A percentile compares a stretch with the other conserved stretches of the same genome.
phyloP scores from a whole-genome alignment of 2,113 vertebrate genomes.

The Terrapene triunguis region DNA sequence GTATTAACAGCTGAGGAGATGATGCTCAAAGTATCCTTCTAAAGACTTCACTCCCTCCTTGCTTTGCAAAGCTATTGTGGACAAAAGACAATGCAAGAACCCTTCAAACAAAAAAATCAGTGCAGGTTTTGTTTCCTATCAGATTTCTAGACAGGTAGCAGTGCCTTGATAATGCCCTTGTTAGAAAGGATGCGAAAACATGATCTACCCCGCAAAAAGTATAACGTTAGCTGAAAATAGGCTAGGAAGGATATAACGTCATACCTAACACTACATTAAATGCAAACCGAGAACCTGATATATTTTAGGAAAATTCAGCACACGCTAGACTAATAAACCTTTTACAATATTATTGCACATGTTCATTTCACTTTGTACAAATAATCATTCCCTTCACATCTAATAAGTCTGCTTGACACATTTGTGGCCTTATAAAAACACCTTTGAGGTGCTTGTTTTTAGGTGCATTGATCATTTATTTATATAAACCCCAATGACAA shows the following conservation, averaged over 20 bases:
- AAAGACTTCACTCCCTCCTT: not conserved
- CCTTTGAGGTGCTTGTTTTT: constrained; percentile 83
- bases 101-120: not conserved
- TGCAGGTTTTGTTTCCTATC: not conserved
- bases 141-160: constrained; percentile 67
- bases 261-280: constrained; percentile 91
- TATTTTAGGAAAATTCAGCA: constrained; percentile 91
- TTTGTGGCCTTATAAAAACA: constrained; percentile 88
- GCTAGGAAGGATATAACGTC: constrained; percentile 89
- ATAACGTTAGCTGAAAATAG: constrained; percentile 85
- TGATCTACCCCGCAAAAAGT: constrained; percentile 82
- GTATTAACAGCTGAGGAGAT: not conserved
- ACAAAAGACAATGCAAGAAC: accelerated
- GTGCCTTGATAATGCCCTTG: constrained; percentile 76
- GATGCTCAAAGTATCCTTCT: constrained; percentile 4
- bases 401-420: constrained; percentile 90
- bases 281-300: constrained; percentile 89
- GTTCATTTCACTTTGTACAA: constrained; percentile 89
- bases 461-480: constrained; percentile 85
- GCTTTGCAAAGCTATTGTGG: not conserved
- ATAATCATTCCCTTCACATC: constrained; percentile 90
- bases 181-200: constrained; percentile 77
- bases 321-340: constrained; percentile 91
- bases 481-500: constrained; percentile 80
- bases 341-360: constrained; percentile 91